Base-by-base conservation (phyloP, 2,888 invertebrate genomes). In the Ophion costatus region DNA sequence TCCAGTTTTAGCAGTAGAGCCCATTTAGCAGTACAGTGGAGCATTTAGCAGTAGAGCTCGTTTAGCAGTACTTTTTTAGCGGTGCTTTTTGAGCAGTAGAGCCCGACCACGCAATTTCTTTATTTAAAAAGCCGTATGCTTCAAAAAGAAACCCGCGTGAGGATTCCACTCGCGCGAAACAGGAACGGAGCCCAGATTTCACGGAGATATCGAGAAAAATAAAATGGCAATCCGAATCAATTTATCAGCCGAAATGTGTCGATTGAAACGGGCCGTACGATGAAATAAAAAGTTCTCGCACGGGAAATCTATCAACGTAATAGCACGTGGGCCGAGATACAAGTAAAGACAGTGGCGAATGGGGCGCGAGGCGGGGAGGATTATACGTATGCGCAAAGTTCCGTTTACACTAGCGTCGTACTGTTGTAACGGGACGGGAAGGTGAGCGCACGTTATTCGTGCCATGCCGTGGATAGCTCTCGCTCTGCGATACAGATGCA, bases 391-490 rank as follows among this genome's bases (percentile, higher is more conserved):
- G 78, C 63, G 69, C 78, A 79, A 83, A 83, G 69, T 83, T 79
- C 64, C 70, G 79, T 64, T 63, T 80, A 79, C 63, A 80, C 63
- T 57, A 73, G 80, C 80, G n/a, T 7, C 67, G 64, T 74, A 63
- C 73, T 57, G 76, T 63, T 80, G 70, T 70, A 75, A 83, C 59
- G 83, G 71, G 79, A 75, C 67, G 67, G 82, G 67, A 45, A 79
- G 79, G 67, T 56, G 70, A 83, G 83, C 73, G 80, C 75, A 79
- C 75, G 83, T 83, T 83, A 79, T 83, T 83, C 83, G 83, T 83
- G 83, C 83, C 79, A 83, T 83, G 83, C 83, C 83, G 83, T 83
- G 83, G 83, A 83, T 83, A 83, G 69, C 82, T 82, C 80, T 79
- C 73, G 57, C 79, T 70, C 76, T 66, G 64, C 70, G 70, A 78